Evolutionary conservation across 2,113 vertebrate species (phyloP).

Genomic region (Emberiza fucata): DNA sequence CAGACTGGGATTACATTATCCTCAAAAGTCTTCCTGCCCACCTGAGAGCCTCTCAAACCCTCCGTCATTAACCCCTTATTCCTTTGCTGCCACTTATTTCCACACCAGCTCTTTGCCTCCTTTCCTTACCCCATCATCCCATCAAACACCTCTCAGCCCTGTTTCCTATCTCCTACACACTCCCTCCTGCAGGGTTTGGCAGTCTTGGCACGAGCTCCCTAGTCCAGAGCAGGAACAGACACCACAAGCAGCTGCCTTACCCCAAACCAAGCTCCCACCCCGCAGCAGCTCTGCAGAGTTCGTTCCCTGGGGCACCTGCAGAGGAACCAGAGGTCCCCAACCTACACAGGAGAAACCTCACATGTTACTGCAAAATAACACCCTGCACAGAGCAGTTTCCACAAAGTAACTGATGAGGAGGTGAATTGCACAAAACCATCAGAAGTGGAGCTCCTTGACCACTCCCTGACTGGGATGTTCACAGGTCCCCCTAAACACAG

Average conservation of each 20-base stretch:
- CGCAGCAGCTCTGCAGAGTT: not conserved
- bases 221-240: not conserved
- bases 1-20: not conserved
- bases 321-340: not conserved
- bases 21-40: not conserved
- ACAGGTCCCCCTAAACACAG: not conserved
- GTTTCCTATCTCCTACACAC: not conserved
- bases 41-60: not conserved
- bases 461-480: not conserved
- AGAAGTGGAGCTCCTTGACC: not conserved
- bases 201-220: not conserved
- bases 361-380: not conserved
- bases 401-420: not conserved
- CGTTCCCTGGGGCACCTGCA: fast-evolving
- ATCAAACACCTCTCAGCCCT: not conserved
- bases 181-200: not conserved
- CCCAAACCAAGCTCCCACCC: not conserved
- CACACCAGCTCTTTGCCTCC: not conserved
- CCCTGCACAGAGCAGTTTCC: not conserved
- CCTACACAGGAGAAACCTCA: not conserved
- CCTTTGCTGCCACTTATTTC: not conserved
- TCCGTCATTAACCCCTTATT: not conserved
- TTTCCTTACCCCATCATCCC: not conserved
- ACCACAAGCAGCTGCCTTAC: not conserved
- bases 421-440: not conserved